phyloP scores from a whole-genome alignment of 2,113 vertebrate genomes.

The Narcine bancroftii region DNA sequence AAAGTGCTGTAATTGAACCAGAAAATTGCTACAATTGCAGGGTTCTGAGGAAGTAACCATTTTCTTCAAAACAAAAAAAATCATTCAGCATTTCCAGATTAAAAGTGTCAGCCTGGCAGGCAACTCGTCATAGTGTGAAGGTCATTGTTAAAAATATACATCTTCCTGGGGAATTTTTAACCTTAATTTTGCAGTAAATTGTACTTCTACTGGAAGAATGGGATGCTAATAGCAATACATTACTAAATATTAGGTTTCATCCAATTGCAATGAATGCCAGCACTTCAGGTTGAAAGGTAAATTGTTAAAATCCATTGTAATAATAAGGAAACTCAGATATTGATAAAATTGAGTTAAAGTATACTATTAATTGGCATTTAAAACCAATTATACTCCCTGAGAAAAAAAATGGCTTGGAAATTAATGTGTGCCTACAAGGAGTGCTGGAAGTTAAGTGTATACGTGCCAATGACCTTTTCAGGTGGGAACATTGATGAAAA shows the following conservation, averaged over 20 bases:
- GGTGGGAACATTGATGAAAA: too few relatives aligned
- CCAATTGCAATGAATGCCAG: background rate
- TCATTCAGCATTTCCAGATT: background rate
- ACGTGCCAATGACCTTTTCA: too few relatives aligned
- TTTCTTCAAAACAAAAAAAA: background rate
- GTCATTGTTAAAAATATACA: background rate
- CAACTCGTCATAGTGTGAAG: background rate
- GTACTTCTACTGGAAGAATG: background rate
- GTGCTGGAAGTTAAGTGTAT: too few relatives aligned
- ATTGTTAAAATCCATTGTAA: background rate
- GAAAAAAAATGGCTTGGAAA: too few relatives aligned
- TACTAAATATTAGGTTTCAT: background rate
- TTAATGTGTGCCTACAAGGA: too few relatives aligned
- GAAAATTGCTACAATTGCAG: background rate
- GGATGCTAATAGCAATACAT: background rate
- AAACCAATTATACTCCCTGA: background rate
- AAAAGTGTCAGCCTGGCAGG: background rate
- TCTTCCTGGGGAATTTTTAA: background rate
- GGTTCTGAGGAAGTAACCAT: background rate
- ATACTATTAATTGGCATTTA: background rate
- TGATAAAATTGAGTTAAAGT: background rate
- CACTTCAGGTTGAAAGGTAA: background rate
- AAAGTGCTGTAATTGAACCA: background rate
- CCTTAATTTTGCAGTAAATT: slow-evolving; percentile 24
- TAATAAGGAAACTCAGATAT: background rate